Evolutionary conservation across 2,888 invertebrate genomes (phyloP).

Genomic region (Falcaria lacertinaria): DNA sequence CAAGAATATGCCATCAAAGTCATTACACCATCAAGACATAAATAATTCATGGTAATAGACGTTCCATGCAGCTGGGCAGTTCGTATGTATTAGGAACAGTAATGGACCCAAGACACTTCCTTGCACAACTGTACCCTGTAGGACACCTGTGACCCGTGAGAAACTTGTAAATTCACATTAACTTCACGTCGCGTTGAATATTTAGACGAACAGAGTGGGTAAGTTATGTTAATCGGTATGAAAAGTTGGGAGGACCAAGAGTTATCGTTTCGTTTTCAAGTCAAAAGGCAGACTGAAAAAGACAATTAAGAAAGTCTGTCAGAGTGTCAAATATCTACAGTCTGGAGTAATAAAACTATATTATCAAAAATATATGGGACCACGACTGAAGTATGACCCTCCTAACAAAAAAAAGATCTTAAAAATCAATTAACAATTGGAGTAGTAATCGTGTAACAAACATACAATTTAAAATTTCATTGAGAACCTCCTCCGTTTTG

Average conservation of each 20-base stretch:
- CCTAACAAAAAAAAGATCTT: too few relatives aligned
- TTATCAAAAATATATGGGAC: too few relatives aligned
- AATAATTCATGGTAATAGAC: slow-evolving; percentile 45
- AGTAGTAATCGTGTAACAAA: too few relatives aligned
- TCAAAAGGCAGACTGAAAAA: slow-evolving; percentile 3
- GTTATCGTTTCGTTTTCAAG: neutral
- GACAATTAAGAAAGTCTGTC: neutral
- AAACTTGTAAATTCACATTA: slow-evolving; percentile 8
- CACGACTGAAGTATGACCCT: too few relatives aligned
- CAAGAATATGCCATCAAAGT: slow-evolving; percentile 23
- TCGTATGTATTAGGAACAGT: slow-evolving; percentile 24
- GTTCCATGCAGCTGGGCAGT: slow-evolving; percentile 16
- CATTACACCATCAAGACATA: slow-evolving; percentile 32
- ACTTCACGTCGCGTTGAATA: neutral
- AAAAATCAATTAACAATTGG: too few relatives aligned
- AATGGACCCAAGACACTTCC: slow-evolving; percentile 23
- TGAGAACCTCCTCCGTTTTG: too few relatives aligned
- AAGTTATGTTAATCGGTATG: neutral
- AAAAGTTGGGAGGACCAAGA: neutral
- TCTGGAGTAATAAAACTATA: too few relatives aligned
- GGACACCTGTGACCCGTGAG: slow-evolving; percentile 29
- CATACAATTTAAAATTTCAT: too few relatives aligned
- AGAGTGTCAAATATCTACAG: too few relatives aligned
- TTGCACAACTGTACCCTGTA: slow-evolving; percentile 19
- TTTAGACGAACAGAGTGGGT: neutral